Evolutionary conservation across 2,797 vertebrate species (phyloP), one percentile per base, ranked within the genome.

Genomic region (Sebastes diaconus): DNA sequence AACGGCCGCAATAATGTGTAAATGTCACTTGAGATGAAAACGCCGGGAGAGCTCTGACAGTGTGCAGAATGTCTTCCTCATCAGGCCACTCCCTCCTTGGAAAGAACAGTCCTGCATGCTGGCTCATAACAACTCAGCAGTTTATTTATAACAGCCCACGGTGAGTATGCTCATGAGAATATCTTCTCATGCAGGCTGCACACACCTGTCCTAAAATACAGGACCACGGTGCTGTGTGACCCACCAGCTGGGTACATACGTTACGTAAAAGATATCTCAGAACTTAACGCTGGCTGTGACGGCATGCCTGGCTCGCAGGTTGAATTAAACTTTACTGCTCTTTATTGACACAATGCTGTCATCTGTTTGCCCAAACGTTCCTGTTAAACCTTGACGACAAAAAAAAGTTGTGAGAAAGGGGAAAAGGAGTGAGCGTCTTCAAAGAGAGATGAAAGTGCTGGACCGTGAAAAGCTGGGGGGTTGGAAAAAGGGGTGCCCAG

Each of bases 91-190:
- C 90, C 87, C 84, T 93, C 90, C 78, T 81, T 84, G 85, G 81
- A 87, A 90, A 82, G 75, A 87, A 87, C 85, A 83, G 81, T 76
- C 79, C 86, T 84, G 76, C 81, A 90, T 92, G 88, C 92, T 91
- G 84, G 87, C 87, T 90, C 89, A 90, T 87, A 90, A 91, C 92
- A 86, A 90, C 91, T 93, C 94, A 93, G 92, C 93, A 91, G 91
- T 93, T 93, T 94, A 93, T 94, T 93, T 94, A 92, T 94, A 94
- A 92, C 92, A 73, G 65, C 90, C 83, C 83, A 90, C 88, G 79
- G 85, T 77, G 76, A 84, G 83, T 84, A 54, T 70, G 81, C 86
- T 88, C 73, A 74, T 83, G 85, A 90, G 85, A 90, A 86, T 80
- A 83, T 84, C 82, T 89, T 72, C 70, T 80, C 77, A 87, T 79